Conservation (phyloP, 2,113 vertebrate genomes). For the Campylomormyrus tamandua region DNA sequence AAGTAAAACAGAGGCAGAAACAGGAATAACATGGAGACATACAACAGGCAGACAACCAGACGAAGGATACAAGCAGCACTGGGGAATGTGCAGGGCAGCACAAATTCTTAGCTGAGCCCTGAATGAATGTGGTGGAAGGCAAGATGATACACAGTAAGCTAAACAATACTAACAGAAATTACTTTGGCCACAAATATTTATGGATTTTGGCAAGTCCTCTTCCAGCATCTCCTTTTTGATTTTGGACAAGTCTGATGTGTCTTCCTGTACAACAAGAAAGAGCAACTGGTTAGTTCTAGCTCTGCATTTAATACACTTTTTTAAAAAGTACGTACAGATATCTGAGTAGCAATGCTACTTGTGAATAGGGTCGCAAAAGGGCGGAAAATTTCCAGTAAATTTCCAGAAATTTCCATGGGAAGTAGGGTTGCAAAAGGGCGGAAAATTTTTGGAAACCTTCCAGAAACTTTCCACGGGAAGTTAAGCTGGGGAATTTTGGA, state of each 20-base stretch:
- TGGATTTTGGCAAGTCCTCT: conserved; percentile 6
- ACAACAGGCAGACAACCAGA: not conserved
- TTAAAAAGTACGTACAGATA: not conserved
- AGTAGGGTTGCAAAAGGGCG: not conserved
- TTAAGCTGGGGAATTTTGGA: not conserved
- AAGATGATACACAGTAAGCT: not conserved
- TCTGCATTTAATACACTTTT: not conserved
- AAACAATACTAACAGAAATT: not conserved
- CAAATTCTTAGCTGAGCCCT: not conserved
- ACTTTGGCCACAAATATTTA: not conserved
- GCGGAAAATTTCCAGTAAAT: not conserved
- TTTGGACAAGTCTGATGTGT: not conserved
- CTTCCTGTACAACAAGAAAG: not conserved
- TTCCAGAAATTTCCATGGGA: not conserved
- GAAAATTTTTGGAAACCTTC: not conserved
- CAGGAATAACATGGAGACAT: not conserved
- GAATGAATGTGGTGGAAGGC: not conserved
- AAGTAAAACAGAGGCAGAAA: not conserved
- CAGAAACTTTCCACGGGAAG: not conserved
- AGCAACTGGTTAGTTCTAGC: not conserved
- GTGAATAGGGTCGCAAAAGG: not conserved
- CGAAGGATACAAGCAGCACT: not conserved
- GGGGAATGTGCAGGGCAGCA: not conserved
- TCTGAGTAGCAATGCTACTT: not conserved
- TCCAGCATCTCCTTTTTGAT: conserved; percentile 29